A percentile compares a stretch with the other conserved stretches of the same genome.
These are phyloP conservation scores for Boleophthalmus pectinirostris DNA, from an alignment of 2,113 vertebrate species.

Conservation along the genomic window DNA sequence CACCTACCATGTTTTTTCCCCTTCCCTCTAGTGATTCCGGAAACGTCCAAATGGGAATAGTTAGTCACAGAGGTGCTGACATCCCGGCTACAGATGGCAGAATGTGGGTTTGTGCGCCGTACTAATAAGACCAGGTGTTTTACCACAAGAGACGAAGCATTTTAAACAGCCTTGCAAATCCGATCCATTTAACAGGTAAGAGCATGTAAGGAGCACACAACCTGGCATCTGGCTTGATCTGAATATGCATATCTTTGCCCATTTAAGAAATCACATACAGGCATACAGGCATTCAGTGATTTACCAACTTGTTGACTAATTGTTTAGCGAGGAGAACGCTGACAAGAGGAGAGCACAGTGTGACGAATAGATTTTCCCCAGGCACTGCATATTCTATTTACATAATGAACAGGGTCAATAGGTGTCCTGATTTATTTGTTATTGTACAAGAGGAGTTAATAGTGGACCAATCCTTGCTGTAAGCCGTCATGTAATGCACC, in stretches of 20 bases:
- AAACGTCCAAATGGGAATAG: conserved; percentile 57
- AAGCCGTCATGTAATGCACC: conserved; percentile 9
- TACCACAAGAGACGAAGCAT: conserved; percentile 48
- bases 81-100: conserved; percentile 63
- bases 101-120: conserved; percentile 58
- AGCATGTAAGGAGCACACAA: conserved; percentile 50
- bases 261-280: conserved; percentile 46
- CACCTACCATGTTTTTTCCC: conserved; percentile 33
- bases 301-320: conserved; percentile 55
- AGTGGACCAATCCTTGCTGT: conserved; percentile 5
- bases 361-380: conserved; percentile 46
- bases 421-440: conserved; percentile 27
- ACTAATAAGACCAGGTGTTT: conserved; percentile 71
- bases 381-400: conserved; percentile 21
- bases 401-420: conserved; percentile 54
- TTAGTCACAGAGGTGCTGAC: conserved; percentile 58
- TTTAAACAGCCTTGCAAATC: conserved; percentile 55
- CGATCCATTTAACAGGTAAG: conserved; percentile 59
- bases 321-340: conserved; percentile 30
- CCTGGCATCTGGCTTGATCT: conserved; percentile 55
- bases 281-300: conserved; percentile 38
- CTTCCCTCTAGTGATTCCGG: conserved; percentile 39
- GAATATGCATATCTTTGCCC: conserved; percentile 52
- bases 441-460: conserved; percentile 21
- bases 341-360: conserved; percentile 43